Percentiles rank a stretch among this genome's conserved stretches.
Evolutionary conservation across 2,888 invertebrate genomes (phyloP).

Genomic region (Erebia ligea): DNA sequence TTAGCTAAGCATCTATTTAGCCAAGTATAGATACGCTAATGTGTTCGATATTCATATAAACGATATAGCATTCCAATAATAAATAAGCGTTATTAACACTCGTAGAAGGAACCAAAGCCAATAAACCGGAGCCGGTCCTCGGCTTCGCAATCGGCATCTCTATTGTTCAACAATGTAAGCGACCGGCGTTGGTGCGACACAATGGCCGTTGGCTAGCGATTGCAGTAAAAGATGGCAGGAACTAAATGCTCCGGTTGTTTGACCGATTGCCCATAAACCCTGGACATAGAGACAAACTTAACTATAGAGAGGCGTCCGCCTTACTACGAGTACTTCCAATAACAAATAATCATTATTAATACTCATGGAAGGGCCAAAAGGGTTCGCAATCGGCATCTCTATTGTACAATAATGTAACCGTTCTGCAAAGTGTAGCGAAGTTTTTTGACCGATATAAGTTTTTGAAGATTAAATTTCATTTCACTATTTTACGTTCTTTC

Average conservation of each 20-base stretch:
- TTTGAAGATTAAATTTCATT: no score
- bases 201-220: conserved; percentile 59
- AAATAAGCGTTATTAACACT: conserved; percentile 42
- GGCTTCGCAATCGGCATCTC: conserved; percentile 49
- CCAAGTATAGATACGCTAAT: no score
- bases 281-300: conserved; percentile 27
- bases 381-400: no score
- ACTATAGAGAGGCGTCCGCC: background rate
- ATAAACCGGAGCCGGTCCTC: conserved; percentile 49
- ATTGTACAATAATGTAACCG: no score
- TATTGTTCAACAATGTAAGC: conserved; percentile 57
- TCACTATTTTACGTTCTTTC: no score
- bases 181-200: conserved; percentile 49
- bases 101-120: conserved; percentile 33
- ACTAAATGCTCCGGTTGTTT: conserved; percentile 67
- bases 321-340: no score
- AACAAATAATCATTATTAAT: no score
- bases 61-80: conserved; percentile 54
- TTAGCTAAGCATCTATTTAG: no score
- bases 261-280: conserved; percentile 69
- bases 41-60: background rate
- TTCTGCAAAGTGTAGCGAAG: no score
- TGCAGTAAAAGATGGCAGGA: conserved; percentile 70
- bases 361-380: no score
- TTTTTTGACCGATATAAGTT: no score